These are phyloP conservation scores for Autographa gamma DNA, from an alignment of 2,888 invertebrate species.

Conservation along the genomic window DNA sequence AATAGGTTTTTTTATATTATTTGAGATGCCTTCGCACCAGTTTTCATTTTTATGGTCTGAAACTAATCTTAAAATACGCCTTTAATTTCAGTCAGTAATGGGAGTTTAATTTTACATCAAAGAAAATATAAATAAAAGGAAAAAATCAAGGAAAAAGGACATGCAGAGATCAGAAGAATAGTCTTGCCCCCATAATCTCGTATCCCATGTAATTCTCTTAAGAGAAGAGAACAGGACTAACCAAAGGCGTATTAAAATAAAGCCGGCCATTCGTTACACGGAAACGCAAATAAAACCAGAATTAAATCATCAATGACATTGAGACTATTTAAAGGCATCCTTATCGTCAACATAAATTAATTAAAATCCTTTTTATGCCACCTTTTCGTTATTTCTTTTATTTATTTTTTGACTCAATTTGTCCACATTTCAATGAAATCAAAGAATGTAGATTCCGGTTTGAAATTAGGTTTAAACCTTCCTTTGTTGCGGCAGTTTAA, in stretches of 20 bases:
- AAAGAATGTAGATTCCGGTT: not conserved
- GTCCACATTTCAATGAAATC: not conserved
- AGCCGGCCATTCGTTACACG: not conserved
- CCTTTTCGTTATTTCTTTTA: not conserved
- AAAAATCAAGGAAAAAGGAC: too few relatives aligned
- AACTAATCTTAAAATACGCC: too few relatives aligned
- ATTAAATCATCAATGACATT: not conserved
- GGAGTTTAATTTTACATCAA: too few relatives aligned
- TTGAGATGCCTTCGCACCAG: too few relatives aligned
- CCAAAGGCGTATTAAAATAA: not conserved
- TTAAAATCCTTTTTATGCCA: not conserved
- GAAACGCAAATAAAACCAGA: not conserved
- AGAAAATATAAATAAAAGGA: too few relatives aligned
- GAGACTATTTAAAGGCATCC: not conserved
- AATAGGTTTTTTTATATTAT: too few relatives aligned
- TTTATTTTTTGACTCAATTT: not conserved
- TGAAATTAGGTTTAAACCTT: too few relatives aligned
- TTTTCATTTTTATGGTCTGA: too few relatives aligned
- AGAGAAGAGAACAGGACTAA: not conserved
- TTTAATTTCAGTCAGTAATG: too few relatives aligned
- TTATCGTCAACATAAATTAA: not conserved
- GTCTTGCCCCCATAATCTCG: not conserved
- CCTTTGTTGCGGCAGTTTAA: too few relatives aligned
- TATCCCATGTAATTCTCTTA: not conserved
- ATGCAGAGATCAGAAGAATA: not conserved